These are phyloP conservation scores for Mythimna lalbum DNA, from an alignment of 2,888 invertebrate genomes.

Conservation along the genomic window DNA sequence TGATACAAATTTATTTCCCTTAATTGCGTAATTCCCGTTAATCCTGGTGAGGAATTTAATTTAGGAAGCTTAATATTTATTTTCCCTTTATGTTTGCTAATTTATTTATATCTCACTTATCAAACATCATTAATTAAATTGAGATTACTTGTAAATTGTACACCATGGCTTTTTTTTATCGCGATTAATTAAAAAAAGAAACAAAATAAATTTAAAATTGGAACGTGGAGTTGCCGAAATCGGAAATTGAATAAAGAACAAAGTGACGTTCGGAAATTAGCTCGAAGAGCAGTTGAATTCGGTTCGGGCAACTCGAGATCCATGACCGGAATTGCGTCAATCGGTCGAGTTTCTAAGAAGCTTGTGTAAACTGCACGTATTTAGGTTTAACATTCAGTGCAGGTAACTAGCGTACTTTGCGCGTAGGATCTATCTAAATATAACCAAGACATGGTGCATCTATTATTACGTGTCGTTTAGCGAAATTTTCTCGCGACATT, in stretches of 20 bases:
- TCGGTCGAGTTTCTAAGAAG: constrained; percentile 84
- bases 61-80: constrained; percentile 65
- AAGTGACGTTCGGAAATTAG: constrained; percentile 90
- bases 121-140: constrained; percentile 73
- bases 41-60: constrained; percentile 80
- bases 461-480: constrained; percentile 49
- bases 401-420: constrained; percentile 66
- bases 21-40: constrained; percentile 83
- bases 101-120: constrained; percentile 63
- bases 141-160: constrained; percentile 64
- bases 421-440: constrained; percentile 66
- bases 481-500: constrained; percentile 38
- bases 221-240: constrained; percentile 79
- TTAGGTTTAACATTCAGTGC: constrained; percentile 76
- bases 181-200: constrained; percentile 70
- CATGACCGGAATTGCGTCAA: constrained; percentile 89
- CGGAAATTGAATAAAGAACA: constrained; percentile 91
- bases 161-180: constrained; percentile 57
- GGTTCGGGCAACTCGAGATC: constrained; percentile 80
- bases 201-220: constrained; percentile 73
- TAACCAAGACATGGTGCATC: constrained; percentile 54
- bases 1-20: constrained; percentile 81
- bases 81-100: constrained; percentile 63
- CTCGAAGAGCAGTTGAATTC: constrained; percentile 86
- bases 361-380: constrained; percentile 83